These are phyloP conservation scores for Agelastica alni DNA, from an alignment of 2,888 invertebrate species.

Conservation along the genomic window DNA sequence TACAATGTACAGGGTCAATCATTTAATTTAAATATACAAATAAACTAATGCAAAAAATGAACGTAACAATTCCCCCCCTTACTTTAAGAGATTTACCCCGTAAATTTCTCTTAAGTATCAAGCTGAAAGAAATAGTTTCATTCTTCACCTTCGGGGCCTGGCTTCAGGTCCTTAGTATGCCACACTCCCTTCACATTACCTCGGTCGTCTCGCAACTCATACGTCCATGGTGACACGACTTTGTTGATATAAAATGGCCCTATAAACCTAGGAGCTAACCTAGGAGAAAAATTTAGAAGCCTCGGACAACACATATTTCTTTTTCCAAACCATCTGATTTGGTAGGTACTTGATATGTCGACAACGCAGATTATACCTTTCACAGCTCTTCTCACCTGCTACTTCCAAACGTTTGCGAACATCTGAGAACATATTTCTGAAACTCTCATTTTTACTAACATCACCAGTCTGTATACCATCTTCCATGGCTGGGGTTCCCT, in stretches of 20 bases:
- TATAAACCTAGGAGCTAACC: constrained; percentile 16
- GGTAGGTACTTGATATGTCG: constrained; percentile 9
- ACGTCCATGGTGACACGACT: constrained; percentile 17
- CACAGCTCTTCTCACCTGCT: constrained; percentile 4
- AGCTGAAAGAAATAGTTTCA: neutral
- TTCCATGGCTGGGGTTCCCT: neutral
- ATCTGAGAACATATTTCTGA: constrained; percentile 12
- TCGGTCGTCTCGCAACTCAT: constrained; percentile 11
- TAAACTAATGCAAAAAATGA: neutral
- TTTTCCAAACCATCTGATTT: constrained; percentile 10
- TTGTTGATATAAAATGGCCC: constrained; percentile 15
- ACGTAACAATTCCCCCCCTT: constrained; percentile 8
- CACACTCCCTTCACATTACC: constrained; percentile 19
- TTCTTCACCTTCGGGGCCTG: constrained; percentile 2
- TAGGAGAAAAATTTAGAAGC: constrained; percentile 9
- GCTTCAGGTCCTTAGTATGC: constrained; percentile 22
- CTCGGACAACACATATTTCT: constrained; percentile 18
- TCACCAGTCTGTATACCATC: constrained; percentile 1
- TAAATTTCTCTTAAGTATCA: neutral
- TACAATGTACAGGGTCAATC: too few relatives aligned
- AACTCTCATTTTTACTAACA: constrained; percentile 2
- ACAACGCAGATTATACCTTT: constrained; percentile 15
- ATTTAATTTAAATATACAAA: too few relatives aligned
- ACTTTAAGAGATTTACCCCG: constrained; percentile 2
- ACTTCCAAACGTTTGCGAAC: constrained; percentile 7